Percentiles rank a stretch among this genome's conserved stretches.
Conservation (phyloP, 2,113 vertebrate genomes). For the Aptenodytes forsteri region DNA sequence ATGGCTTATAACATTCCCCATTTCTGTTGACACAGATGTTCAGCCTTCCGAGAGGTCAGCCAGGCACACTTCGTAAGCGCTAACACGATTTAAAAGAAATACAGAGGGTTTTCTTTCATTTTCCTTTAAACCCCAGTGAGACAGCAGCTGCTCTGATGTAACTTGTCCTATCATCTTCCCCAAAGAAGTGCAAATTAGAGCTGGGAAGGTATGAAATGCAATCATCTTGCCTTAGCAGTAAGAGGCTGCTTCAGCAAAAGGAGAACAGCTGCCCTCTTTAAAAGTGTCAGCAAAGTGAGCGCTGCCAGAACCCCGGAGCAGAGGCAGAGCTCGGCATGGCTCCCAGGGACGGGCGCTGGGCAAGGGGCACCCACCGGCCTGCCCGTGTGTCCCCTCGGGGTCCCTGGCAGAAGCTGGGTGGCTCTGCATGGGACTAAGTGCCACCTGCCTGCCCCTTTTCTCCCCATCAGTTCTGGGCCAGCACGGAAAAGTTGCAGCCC, state of each 20-base stretch:
- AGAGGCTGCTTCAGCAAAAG: background rate
- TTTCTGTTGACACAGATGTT: background rate
- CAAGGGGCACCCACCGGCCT: background rate
- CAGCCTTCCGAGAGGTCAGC: background rate
- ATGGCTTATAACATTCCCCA: background rate
- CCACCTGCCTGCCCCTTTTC: too few species aligned
- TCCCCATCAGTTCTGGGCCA: background rate
- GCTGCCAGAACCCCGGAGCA: background rate
- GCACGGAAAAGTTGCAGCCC: background rate
- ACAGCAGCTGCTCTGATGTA: background rate
- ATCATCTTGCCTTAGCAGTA: background rate
- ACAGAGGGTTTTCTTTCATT: background rate
- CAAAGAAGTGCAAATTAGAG: slow-evolving; percentile 8
- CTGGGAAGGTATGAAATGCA: background rate
- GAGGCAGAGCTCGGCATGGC: background rate
- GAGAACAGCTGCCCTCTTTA: background rate
- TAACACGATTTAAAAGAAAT: background rate
- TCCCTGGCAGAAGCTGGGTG: background rate
- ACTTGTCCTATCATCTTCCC: background rate
- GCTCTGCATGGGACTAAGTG: background rate
- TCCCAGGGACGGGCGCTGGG: background rate
- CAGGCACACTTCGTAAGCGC: background rate
- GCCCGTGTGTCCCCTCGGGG: accelerated
- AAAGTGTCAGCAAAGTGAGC: background rate
- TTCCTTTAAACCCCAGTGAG: background rate